Evolutionary conservation across 2,797 vertebrate genomes (phyloP).

Genomic region (Sebastes trivittatus): DNA sequence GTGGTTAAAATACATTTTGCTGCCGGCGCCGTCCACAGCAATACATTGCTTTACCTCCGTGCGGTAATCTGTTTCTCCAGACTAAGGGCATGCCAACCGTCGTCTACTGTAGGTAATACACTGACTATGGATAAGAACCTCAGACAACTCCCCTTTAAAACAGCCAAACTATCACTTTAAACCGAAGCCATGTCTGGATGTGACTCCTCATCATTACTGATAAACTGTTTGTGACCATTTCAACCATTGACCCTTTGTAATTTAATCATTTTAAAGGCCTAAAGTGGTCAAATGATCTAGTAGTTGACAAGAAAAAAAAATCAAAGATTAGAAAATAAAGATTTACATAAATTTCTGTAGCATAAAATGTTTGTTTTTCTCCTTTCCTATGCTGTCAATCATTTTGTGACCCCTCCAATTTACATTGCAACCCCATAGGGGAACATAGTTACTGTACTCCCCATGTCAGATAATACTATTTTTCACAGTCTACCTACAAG

Average conservation of each 20-base stretch:
- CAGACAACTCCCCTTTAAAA: too few species aligned
- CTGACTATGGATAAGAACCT: too few species aligned
- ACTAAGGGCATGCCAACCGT: too few species aligned
- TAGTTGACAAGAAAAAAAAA: neutral
- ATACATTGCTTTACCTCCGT: too few species aligned
- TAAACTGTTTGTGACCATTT: neutral
- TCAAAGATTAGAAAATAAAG: neutral
- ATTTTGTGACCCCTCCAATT: neutral
- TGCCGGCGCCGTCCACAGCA: too few species aligned
- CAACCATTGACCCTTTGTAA: neutral
- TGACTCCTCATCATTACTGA: neutral
- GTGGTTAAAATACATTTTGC: too few species aligned
- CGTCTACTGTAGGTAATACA: too few species aligned
- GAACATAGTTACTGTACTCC: neutral
- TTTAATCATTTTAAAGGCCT: neutral
- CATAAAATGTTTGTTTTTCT: neutral
- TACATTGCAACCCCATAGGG: neutral
- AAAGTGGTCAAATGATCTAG: neutral
- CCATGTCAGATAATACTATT: neutral
- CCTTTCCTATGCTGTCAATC: neutral
- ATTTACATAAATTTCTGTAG: neutral
- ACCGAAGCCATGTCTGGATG: neutral
- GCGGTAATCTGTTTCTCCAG: too few species aligned
- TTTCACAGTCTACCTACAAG: neutral
- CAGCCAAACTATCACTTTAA: too few species aligned